Evolutionary conservation across 2,888 invertebrate species (phyloP).

Genomic region (Eilema depressum): DNA sequence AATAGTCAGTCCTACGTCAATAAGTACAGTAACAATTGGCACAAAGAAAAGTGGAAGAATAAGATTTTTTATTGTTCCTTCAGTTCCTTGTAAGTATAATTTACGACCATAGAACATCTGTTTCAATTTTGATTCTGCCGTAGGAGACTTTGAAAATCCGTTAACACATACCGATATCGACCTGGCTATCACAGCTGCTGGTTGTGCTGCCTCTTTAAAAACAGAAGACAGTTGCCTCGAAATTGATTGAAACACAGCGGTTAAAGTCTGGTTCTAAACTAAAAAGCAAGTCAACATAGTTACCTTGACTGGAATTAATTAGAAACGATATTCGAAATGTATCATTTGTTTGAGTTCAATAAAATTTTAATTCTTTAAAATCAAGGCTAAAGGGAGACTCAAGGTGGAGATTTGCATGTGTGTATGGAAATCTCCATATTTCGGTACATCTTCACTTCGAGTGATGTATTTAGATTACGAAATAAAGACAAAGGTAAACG

Average conservation of each 20-base stretch:
- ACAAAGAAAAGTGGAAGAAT: slow-evolving; percentile 50
- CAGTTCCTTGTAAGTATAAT: slow-evolving; percentile 50
- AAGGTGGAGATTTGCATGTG: no score
- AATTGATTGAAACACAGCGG: background rate
- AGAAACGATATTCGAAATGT: no score
- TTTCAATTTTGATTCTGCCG: slow-evolving; percentile 41
- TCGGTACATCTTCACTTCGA: no score
- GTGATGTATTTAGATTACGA: background rate
- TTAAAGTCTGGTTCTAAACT: background rate
- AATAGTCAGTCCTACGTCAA: slow-evolving; percentile 65
- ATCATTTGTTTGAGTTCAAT: no score
- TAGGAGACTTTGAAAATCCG: slow-evolving; percentile 26
- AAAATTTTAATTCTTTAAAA: no score
- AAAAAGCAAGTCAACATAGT: background rate
- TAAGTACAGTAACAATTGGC: slow-evolving; percentile 60
- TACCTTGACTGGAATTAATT: background rate
- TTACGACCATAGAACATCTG: slow-evolving; percentile 58
- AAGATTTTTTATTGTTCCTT: slow-evolving; percentile 41
- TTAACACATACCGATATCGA: slow-evolving; percentile 8
- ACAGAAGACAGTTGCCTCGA: background rate
- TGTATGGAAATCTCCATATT: no score
- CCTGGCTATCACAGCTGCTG: slow-evolving; percentile 17
- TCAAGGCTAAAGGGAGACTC: no score
- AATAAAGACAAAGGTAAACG: background rate
- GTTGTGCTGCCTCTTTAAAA: background rate